Conservation (phyloP, 2,797 vertebrate species). For the Natrix natrix region DNA sequence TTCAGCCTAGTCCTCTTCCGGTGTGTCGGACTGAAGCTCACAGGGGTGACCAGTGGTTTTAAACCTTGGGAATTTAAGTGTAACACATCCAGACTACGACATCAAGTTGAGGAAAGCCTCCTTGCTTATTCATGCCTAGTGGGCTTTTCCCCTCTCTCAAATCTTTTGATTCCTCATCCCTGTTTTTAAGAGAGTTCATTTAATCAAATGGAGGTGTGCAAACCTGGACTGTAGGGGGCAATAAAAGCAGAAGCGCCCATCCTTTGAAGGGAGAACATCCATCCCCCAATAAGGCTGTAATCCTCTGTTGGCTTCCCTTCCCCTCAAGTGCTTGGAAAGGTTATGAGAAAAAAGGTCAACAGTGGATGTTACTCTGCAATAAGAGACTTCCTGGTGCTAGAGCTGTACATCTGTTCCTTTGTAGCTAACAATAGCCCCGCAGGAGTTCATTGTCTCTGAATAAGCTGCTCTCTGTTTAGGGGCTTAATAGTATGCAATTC, state of each 20-base stretch:
- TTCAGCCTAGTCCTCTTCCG: background rate
- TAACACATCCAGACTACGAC: background rate
- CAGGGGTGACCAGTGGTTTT: background rate
- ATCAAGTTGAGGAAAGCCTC: background rate
- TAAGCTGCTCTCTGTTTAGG: background rate
- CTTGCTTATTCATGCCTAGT: background rate
- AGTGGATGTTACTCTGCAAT: background rate
- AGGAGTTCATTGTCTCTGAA: background rate
- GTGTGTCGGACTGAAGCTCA: background rate
- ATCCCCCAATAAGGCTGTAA: background rate
- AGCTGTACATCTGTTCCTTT: background rate
- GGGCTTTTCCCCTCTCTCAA: background rate
- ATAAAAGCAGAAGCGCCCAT: background rate
- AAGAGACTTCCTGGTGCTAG: conserved; percentile 5
- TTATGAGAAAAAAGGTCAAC: conserved; percentile 15
- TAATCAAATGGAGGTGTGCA: background rate
- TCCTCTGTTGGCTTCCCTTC: conserved; percentile 4
- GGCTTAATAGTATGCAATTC: background rate
- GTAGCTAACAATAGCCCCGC: background rate
- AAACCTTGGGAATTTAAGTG: background rate
- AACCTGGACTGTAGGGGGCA: background rate
- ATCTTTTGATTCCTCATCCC: background rate
- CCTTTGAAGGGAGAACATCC: background rate
- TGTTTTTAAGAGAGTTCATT: background rate
- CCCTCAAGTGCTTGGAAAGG: conserved; percentile 1